Percentiles rank a stretch among this genome's conserved stretches.
These are phyloP conservation scores for Calcarius ornatus DNA, from an alignment of 2,113 vertebrate genomes.

Conservation along the genomic window DNA sequence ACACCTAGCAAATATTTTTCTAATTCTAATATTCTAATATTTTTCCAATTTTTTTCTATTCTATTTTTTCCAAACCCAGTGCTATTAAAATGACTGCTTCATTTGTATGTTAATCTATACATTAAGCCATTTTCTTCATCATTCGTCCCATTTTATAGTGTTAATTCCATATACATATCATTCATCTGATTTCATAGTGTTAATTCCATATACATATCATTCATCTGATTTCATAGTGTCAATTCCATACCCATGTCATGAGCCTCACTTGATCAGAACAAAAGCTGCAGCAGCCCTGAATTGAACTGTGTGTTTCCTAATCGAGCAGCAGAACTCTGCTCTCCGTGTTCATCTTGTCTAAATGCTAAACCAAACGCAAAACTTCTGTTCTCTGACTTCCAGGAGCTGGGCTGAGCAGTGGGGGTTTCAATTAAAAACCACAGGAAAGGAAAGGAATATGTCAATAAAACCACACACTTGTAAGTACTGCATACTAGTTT, in stretches of 20 bases:
- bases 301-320: constrained; percentile 52
- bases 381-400: constrained; percentile 72
- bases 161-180: neutral
- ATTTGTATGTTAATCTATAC: neutral
- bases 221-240: neutral
- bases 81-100: neutral
- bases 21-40: neutral
- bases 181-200: neutral
- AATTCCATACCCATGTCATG: neutral
- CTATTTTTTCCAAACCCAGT: neutral
- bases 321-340: constrained; percentile 41
- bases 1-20: neutral
- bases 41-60: neutral
- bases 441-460: constrained; percentile 80
- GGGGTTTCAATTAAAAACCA: constrained; percentile 85
- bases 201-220: neutral
- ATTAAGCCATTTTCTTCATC: neutral
- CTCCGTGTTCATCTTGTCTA: constrained; percentile 62
- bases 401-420: constrained; percentile 75
- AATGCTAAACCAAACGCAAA: constrained; percentile 71
- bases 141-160: neutral
- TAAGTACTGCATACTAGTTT: constrained; percentile 80
- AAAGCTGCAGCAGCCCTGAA: neutral
- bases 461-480: constrained; percentile 85
- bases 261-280: constrained; percentile 11